Evolutionary conservation across 2,797 vertebrate species (phyloP), one percentile per base, ranked within the genome.

Genomic region (Lithobates pipiens): DNA sequence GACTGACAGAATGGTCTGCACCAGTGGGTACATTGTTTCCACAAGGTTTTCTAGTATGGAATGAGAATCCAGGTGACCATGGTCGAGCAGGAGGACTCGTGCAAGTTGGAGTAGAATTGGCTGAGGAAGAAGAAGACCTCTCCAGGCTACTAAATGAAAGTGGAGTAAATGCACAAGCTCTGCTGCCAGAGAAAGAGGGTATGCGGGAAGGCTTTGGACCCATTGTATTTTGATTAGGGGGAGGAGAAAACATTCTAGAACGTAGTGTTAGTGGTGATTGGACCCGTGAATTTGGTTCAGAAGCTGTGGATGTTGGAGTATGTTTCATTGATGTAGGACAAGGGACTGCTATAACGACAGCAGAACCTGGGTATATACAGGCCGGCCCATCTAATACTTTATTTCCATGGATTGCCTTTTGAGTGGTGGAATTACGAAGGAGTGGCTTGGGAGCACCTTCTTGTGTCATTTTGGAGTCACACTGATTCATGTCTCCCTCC

Each of bases 271-370:
- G 86, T 0, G 92, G 91, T 0, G 95, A 95, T 70, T 94, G 95
- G 0, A 94, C 95, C 29, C 96, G 91, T 0, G 96, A 96, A 88
- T 90, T 94, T n/a, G 96, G 95, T 80, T 95, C 95, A 0, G 96
- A 96, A 0, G 92, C 90, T 0, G 94, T 90, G 6, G 84, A 93
- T 71, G 96, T 95, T 0, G 94, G 94, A 3, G 27, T 1, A 13
- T 61, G 70, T 23, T 57, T 77, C 10, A 36, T 89, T 11, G 86
- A 34, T 67, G 91, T 81, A 42, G 90, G 85, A 36, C 44, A 85
- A 25, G 9, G 85, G 21, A 83, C 69, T 71, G 86, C 86, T 27
- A 84, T 88, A 21, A 85, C 65, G n/a, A 85, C 72, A 46, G 73
- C 34, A 23, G 76, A 79, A 44, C 85, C 80, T 5, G 85, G 85